Base-by-base conservation (phyloP, 30 jellyfish, hydroid and myxozoan species). In the Sanderia malayensis region DNA sequence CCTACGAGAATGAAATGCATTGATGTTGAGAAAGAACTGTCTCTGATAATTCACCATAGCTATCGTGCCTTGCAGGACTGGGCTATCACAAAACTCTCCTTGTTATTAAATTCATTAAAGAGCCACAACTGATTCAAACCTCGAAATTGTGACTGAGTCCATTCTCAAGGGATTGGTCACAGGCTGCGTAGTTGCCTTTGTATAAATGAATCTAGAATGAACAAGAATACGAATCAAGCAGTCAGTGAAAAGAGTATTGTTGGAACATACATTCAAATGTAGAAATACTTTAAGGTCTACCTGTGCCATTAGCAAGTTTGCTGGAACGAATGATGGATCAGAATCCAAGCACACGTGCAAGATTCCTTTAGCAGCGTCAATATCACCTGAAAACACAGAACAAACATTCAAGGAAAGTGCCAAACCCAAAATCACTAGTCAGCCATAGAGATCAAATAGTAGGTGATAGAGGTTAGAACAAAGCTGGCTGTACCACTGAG, bases 261-360 rank as follows among this genome's bases (percentile, higher is more conserved):
- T n/a, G n/a, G n/a, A n/a, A n/a, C n/a, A n/a, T n/a, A n/a, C n/a
- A n/a, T n/a, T n/a, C n/a, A n/a, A n/a, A n/a, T n/a, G n/a, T n/a
- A n/a, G n/a, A n/a, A n/a, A n/a, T n/a, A n/a, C n/a, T n/a, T n/a
- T 25, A 30, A 19, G 44, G 52, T 65, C 13, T 61, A 92, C 98
- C 91, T 92, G 98, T 1, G 98, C 98, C 98, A 92, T 92, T 17
- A 92, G 89, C 11, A 92, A 71, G 49, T 92, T 95, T 1, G 98
- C 98, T 33, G 84, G 83, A 23, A 84, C 95, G 74, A 81, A 84
- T 18, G 96, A 73, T 6, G 96, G 89, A 58, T 92, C 98, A 10
- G 78, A 76, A 33, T 92, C 98, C 4, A 92, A 71, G 69, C 96
- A 84, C 31, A 65, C 47, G 15, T 62, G 73, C 30, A 92, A 41